Percentiles rank a stretch among this genome's conserved stretches.
These are phyloP conservation scores for Schrankia costaestrigalis DNA, from an alignment of 2,888 invertebrate genomes.

Conservation along the genomic window DNA sequence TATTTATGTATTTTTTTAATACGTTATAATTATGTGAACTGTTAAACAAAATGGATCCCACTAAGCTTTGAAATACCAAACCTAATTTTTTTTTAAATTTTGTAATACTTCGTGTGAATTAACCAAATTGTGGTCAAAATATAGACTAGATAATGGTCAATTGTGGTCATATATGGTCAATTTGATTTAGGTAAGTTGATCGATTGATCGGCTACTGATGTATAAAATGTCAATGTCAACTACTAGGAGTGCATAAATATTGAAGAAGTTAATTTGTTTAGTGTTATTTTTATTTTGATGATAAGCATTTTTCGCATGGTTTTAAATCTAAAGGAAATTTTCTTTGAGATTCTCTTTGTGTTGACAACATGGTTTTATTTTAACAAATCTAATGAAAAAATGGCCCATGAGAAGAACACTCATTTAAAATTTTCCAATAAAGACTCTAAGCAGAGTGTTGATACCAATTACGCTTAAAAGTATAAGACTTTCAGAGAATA, in stretches of 20 bases:
- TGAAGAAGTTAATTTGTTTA: slow-evolving; percentile 23
- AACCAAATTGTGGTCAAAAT: slow-evolving; percentile 21
- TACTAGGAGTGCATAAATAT: slow-evolving; percentile 38
- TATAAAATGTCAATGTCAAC: slow-evolving; percentile 31
- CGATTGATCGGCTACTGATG: slow-evolving; percentile 29
- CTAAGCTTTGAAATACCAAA: slow-evolving; percentile 2
- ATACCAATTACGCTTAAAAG: no score
- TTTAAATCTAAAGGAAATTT: no score
- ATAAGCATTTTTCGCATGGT: no score
- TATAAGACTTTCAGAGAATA: no score
- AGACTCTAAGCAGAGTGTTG: no score
- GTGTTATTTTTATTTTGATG: no score
- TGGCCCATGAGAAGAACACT: no score
- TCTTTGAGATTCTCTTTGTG: no score
- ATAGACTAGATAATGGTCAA: slow-evolving; percentile 29
- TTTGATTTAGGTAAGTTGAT: slow-evolving; percentile 33
- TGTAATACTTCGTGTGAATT: slow-evolving; percentile 27
- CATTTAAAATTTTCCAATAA: no score
- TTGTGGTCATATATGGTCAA: slow-evolving; percentile 32
- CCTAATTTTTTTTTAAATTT: slow-evolving; percentile 14
- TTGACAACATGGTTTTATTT: no score
- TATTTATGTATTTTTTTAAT: no score
- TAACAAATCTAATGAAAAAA: no score
- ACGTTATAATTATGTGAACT: slow-evolving; percentile 11
- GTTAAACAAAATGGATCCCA: slow-evolving; percentile 6